Evolutionary conservation across 2,797 vertebrate species (phyloP).

Genomic region (Acanthis flammea): DNA sequence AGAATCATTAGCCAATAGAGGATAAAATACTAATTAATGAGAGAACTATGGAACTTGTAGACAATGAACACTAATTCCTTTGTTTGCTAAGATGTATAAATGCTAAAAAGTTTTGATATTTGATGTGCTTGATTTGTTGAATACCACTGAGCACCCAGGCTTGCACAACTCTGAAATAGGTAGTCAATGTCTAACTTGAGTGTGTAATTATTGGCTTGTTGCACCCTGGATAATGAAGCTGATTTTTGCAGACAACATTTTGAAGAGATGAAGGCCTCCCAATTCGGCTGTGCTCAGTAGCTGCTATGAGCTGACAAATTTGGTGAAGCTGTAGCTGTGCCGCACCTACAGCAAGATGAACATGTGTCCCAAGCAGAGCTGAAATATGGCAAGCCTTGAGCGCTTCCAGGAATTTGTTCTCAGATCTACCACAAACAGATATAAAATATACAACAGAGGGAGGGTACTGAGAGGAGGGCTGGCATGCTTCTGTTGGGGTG

Average conservation of each 20-base stretch:
- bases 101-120: not conserved
- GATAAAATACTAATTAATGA: not conserved
- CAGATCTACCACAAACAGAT: not conserved
- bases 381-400: rapidly evolving
- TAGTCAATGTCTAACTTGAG: not conserved
- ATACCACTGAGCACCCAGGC: not conserved
- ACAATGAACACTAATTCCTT: not conserved
- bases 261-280: not conserved
- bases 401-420: not conserved
- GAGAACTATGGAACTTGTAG: not conserved
- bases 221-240: not conserved
- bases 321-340: too few relatives aligned
- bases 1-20: not conserved
- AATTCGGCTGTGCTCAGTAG: too few relatives aligned
- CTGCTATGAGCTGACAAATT: not conserved
- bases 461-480: not conserved
- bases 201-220: not conserved
- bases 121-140: not conserved
- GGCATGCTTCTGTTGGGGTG: too few relatives aligned
- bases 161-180: not conserved
- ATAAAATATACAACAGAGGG: rapidly evolving
- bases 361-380: rapidly evolving
- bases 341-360: rapidly evolving
- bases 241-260: not conserved
- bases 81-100: not conserved